Percentiles rank a stretch among this genome's conserved stretches.
These are phyloP conservation scores for Drosophila bifasciata DNA, from an alignment of 1,140 invertebrate species.

Conservation along the genomic window DNA sequence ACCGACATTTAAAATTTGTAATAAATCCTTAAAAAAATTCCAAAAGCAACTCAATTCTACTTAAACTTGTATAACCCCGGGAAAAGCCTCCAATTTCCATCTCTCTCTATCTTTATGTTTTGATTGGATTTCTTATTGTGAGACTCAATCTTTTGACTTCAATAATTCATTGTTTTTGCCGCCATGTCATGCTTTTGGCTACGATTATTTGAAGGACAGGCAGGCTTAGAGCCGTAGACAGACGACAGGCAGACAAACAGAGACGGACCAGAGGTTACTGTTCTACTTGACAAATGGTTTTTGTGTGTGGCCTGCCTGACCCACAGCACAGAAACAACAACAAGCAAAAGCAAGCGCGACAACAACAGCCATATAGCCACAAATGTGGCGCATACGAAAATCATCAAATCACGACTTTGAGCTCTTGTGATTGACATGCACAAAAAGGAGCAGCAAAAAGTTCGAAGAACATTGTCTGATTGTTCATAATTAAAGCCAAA, in stretches of 20 bases:
- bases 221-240: constrained; percentile 40
- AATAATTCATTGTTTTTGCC: constrained; percentile 54
- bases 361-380: constrained; percentile 11
- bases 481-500: constrained; percentile 77
- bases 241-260: constrained; percentile 38
- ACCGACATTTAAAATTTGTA: no score
- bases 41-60: no score
- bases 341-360: neutral
- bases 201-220: constrained; percentile 56
- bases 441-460: constrained; percentile 46
- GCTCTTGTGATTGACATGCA: constrained; percentile 78
- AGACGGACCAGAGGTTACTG: constrained; percentile 46
- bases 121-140: constrained; percentile 44
- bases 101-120: constrained; percentile 17
- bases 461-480: constrained; percentile 56
- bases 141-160: constrained; percentile 46
- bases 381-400: constrained; percentile 54
- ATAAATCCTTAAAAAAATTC: no score
- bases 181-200: constrained; percentile 40
- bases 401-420: constrained; percentile 80
- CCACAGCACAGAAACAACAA: constrained; percentile 29
- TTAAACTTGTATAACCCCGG: no score
- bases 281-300: constrained; percentile 76
- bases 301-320: constrained; percentile 42
- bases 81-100: constrained; percentile 1